Conservation (phyloP, 2,113 vertebrate genomes). For the Eira barbara region DNA sequence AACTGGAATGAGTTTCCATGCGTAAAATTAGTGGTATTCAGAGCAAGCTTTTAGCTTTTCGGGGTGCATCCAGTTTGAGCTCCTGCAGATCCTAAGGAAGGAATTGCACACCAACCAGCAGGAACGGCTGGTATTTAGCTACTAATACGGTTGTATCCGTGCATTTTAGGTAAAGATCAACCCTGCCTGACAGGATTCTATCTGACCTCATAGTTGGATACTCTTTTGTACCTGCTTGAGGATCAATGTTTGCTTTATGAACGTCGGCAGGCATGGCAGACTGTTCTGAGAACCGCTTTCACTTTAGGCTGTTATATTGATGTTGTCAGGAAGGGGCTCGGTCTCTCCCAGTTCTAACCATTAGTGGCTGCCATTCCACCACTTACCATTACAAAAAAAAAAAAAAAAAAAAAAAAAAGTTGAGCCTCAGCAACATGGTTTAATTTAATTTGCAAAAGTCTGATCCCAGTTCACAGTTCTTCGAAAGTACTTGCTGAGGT, state of each 20-base stretch:
- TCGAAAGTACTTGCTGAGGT: neutral
- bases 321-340: neutral
- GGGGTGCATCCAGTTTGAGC: neutral
- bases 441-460: neutral
- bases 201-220: neutral
- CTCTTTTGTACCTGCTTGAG: neutral
- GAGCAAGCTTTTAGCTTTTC: neutral
- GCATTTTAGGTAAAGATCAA: neutral
- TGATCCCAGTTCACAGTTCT: neutral
- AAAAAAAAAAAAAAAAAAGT: neutral
- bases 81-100: neutral
- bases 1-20: neutral
- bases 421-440: neutral
- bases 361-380: neutral
- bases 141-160: fast-evolving
- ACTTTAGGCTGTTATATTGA: neutral
- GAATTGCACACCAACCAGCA: neutral
- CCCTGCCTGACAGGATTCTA: neutral
- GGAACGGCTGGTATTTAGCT: neutral
- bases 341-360: neutral
- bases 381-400: neutral
- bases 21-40: neutral
- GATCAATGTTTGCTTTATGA: neutral
- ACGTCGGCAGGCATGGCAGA: no score
- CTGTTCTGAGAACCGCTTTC: neutral